A percentile compares a stretch with the other conserved stretches of the same genome.
Conservation (phyloP, 1,140 invertebrate genomes). For the Schlechtendalia chinensis region DNA sequence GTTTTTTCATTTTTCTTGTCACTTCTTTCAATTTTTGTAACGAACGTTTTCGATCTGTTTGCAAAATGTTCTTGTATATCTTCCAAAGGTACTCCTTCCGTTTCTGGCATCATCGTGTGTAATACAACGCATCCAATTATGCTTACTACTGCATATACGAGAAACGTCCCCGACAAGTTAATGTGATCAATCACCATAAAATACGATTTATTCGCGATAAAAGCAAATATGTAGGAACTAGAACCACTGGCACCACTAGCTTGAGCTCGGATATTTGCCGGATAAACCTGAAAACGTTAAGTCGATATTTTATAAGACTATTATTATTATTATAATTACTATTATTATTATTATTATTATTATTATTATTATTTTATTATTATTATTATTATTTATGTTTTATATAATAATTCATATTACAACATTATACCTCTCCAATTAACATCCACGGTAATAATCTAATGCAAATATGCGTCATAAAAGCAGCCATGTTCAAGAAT, state of each 20-base stretch:
- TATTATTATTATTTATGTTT: too few species aligned
- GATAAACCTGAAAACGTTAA: conserved; percentile 58
- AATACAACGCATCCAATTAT: conserved; percentile 59
- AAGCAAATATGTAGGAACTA: conserved; percentile 69
- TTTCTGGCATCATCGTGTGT: conserved; percentile 71
- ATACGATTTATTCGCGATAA: conserved; percentile 71
- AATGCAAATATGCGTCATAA: conserved; percentile 69
- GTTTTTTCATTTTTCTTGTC: conserved; percentile 6
- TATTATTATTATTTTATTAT: too few species aligned
- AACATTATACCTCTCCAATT: conserved; percentile 67
- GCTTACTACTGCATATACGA: conserved; percentile 65
- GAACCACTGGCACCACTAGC: conserved; percentile 70
- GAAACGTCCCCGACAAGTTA: conserved; percentile 67
- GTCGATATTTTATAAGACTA: too few species aligned
- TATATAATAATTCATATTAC: background rate
- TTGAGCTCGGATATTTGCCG: conserved; percentile 64
- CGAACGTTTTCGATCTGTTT: conserved; percentile 47
- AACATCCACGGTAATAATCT: conserved; percentile 74
- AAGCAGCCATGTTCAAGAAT: conserved; percentile 66
- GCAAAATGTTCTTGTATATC: conserved; percentile 61
- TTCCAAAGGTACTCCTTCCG: conserved; percentile 75
- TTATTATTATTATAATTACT: too few species aligned
- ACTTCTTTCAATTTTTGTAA: conserved; percentile 23
- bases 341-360: too few species aligned
- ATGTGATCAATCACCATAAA: conserved; percentile 57